Conservation (phyloP, 2,113 vertebrate species). For the Ciconia maguari region DNA sequence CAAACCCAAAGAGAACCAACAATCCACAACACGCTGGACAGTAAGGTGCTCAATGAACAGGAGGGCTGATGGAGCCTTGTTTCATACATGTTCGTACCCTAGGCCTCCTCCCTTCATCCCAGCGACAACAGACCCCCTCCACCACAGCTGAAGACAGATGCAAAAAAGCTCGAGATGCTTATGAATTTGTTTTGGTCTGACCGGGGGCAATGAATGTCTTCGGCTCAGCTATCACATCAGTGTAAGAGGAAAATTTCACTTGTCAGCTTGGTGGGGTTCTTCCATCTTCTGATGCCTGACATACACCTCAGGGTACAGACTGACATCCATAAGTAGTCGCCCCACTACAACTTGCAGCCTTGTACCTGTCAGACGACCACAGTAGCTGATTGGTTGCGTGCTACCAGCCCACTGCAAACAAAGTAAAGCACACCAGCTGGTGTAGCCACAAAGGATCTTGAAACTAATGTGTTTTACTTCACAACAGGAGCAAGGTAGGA, state of each 20-base stretch:
- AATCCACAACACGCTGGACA: fast-evolving
- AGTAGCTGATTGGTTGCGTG: fast-evolving
- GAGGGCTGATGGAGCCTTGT: neutral
- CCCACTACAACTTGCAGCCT: neutral
- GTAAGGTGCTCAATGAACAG: neutral
- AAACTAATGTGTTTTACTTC: neutral
- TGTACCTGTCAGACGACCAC: fast-evolving
- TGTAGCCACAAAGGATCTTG: neutral
- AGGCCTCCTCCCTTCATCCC: neutral
- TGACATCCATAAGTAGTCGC: neutral
- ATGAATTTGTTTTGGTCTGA: neutral
- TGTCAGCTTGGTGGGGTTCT: neutral
- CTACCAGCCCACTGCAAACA: neutral
- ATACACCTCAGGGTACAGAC: neutral
- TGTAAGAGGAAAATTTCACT: neutral
- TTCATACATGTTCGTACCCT: neutral
- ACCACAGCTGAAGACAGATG: neutral
- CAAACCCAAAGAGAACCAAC: neutral
- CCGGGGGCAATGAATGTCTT: neutral
- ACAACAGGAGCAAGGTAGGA: neutral
- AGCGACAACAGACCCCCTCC: neutral
- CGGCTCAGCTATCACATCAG: neutral
- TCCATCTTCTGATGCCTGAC: neutral
- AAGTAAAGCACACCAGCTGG: neutral
- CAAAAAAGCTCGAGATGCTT: neutral